Evolutionary conservation across 2,113 vertebrate species (phyloP).

Genomic region (Cacatua alba): DNA sequence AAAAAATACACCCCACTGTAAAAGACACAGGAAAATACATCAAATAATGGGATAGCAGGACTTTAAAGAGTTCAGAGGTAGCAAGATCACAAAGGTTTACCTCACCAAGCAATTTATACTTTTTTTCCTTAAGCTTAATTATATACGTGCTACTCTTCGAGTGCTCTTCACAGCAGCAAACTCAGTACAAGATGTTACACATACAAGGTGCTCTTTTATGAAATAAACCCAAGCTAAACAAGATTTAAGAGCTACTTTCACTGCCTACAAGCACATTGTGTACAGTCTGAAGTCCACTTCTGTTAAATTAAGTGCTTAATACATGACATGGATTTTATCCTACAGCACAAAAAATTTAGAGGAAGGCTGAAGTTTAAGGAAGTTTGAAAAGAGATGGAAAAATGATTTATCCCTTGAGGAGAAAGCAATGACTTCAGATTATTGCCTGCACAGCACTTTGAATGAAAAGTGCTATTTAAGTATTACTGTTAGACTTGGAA

Average conservation of each 20-base stretch:
- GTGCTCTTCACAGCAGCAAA: neutral
- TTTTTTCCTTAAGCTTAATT: neutral
- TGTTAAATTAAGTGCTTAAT: neutral
- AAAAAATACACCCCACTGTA: neutral
- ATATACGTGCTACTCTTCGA: neutral
- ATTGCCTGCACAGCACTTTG: neutral
- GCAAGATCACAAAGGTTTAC: neutral
- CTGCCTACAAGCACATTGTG: neutral
- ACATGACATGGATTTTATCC: neutral
- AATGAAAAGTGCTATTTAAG: slow-evolving; percentile 7
- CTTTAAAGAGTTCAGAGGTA: neutral
- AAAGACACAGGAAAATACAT: neutral
- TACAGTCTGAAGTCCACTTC: neutral
- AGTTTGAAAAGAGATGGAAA: neutral
- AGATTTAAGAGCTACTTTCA: neutral
- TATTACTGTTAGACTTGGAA: neutral
- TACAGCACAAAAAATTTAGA: neutral
- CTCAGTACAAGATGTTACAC: neutral
- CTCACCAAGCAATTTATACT: neutral
- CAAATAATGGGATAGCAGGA: neutral
- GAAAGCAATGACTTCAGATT: neutral
- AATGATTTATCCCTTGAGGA: neutral
- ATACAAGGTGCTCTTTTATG: neutral
- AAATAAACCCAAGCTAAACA: neutral
- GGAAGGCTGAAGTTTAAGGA: neutral